Base-by-base conservation (phyloP, 1,140 invertebrate genomes). In the Drosophila sucinea region DNA sequence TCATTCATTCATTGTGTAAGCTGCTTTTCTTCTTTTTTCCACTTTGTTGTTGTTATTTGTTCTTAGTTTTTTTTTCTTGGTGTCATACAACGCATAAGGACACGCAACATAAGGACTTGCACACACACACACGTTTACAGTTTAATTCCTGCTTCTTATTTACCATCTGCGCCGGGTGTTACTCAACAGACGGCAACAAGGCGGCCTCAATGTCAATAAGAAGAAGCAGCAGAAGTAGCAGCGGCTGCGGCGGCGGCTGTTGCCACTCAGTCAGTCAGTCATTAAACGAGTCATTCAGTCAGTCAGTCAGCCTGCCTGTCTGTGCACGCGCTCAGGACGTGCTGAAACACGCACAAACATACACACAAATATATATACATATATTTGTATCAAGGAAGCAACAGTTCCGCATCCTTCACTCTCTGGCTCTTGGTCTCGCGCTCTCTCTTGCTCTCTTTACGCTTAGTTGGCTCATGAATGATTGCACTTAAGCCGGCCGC, bases 131-230 rank as follows among this genome's bases (percentile, higher is more conserved):
- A 73, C 71, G 79, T 82, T 78, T 82, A 76, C 79, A 86, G 68
- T 86, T 82, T 86, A 79, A 86, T 86, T 82, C 79, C 83, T 82
- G 75, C 83, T 78, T 82, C 83, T 86, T 87, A 82, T 82, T 86
- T 86, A 86, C 83, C 82, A 86, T 86, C 82, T 86, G 82, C 82
- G 82, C 82, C 82, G 82, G 82, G 82, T 86, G 82, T 86, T 86
- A 82, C 79, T 73, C 64, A 69, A 78, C 70, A 55, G 47, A 73
- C 61, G 67, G 55, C 67, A 58, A 70, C 60, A 44, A 51, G 60
- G 70, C 58, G 66, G 74, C 79, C 68, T 80, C 67, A 82, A 71
- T 78, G 67, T 81, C 80, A 82, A 78, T 68, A 74, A 71, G 75
- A 69, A 78, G 70, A 67, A 10, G 44, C 23, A 25, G 17, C 17